Evolutionary conservation across 2,113 vertebrate genomes (phyloP), one percentile per base, ranked within the genome.

Genomic region (Rhea americana): DNA sequence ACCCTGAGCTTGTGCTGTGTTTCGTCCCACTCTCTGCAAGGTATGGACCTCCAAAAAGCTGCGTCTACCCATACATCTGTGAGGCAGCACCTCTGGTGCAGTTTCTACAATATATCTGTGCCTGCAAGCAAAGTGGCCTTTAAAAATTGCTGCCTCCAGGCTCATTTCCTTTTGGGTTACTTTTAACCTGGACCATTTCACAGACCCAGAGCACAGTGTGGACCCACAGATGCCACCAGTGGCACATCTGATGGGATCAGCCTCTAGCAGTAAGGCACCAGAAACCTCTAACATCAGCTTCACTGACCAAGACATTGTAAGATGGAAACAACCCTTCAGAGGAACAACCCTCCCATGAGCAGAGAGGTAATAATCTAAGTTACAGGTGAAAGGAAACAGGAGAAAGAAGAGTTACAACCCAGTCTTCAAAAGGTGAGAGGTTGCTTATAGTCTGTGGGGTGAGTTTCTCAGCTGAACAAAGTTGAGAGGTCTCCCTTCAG

Each of bases 181-280:
- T 70, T 67, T 43, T 25, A 77, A 50, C 18, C 67, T 63, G 28
- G 53, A 58, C 58, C 25, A 55, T 7, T 85, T 24, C 62, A 55
- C 0, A 0, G 58, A 4, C 28, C 30, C 85, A 70, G 63, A 13
- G 32, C 89, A 62, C 32, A 37, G 35, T 5, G 47, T 14, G 0
- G 0, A 28, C n/a, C 22, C 4, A 0, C 65, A 35, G 32, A 18
- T 10, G 26, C 51, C 19, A 55, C 45, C 65, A 71, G 20, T 1
- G 68, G 20, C 48, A 26, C 39, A 48, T 26, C 74, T 65, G 48
- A 74, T 2, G 4, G 18, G 4, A 4, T 39, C 51, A 92, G 41
- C 28, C 41, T 59, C 53, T 50, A 77, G 24, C 58, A 82, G 63
- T 17, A 80, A 17, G 71, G 43, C 48, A 82, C 21, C 15, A 61